Evolutionary conservation across 2,888 invertebrate species (phyloP).

Genomic region (Seladonia tumulorum): DNA sequence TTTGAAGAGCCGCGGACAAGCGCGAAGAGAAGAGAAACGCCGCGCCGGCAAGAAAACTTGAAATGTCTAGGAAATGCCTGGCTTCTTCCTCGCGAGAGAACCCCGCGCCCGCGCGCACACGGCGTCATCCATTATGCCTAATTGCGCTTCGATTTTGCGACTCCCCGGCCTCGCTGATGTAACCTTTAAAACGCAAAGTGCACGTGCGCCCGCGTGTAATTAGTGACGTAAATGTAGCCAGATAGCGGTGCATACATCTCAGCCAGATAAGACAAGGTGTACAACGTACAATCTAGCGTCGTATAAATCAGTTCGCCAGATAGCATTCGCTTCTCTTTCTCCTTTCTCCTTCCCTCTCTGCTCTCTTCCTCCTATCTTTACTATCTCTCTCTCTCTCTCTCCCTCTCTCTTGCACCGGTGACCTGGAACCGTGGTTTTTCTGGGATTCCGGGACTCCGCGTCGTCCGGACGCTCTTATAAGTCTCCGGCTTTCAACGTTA

Average conservation of each 20-base stretch:
- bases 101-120: neutral
- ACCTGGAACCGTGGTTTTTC: conserved; percentile 20
- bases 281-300: conserved; percentile 26
- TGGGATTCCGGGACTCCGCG: conserved; percentile 1
- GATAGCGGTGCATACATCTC: conserved; percentile 32
- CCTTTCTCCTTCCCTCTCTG: neutral
- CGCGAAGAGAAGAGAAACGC: neutral
- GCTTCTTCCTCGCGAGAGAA: neutral
- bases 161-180: conserved; percentile 6
- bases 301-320: conserved; percentile 34
- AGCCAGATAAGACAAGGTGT: conserved; percentile 38
- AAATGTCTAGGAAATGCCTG: neutral
- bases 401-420: neutral
- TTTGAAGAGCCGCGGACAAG: neutral
- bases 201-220: conserved; percentile 35
- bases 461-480: neutral
- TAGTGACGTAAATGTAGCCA: conserved; percentile 34
- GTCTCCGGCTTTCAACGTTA: conserved; percentile 5
- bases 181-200: conserved; percentile 34
- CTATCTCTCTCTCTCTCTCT: neutral
- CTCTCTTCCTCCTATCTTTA: neutral
- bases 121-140: conserved; percentile 33
- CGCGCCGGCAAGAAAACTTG: neutral
- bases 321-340: conserved; percentile 22
- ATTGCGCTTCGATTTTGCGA: conserved; percentile 46